Evolutionary conservation across 2,888 invertebrate genomes (phyloP).

Genomic region (Erannis defoliaria): DNA sequence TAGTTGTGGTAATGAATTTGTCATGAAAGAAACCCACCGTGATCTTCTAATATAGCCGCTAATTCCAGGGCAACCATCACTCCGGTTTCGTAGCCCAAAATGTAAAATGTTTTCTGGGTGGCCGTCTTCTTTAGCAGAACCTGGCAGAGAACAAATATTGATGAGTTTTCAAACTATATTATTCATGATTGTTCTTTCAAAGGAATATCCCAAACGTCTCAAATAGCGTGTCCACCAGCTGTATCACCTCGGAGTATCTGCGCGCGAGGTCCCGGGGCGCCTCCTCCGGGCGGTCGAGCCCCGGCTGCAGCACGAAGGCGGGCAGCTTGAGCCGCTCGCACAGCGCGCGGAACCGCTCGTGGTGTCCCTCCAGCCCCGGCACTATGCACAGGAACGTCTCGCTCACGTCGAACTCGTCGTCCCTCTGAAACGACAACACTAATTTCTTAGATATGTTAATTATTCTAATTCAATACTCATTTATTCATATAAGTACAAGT

Average conservation of each 20-base stretch:
- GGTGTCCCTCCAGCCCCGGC: constrained; percentile 64
- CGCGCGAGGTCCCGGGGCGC: constrained; percentile 53
- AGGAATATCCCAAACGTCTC: too few relatives aligned
- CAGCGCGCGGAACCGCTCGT: constrained; percentile 53
- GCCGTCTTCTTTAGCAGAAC: constrained; percentile 26
- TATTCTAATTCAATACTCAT: not conserved
- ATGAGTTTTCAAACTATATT: too few relatives aligned
- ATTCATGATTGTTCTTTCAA: too few relatives aligned
- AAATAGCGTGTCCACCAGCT: too few relatives aligned
- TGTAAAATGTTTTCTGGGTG: constrained; percentile 54
- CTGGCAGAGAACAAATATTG: not conserved
- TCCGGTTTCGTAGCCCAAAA: constrained; percentile 68
- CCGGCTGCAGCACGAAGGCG: constrained; percentile 61
- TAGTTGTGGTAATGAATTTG: too few relatives aligned
- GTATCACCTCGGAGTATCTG: constrained; percentile 49
- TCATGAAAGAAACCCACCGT: not conserved
- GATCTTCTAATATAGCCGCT: constrained; percentile 62
- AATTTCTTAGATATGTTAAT: not conserved
- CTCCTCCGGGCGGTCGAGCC: constrained; percentile 53
- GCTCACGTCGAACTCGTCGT: constrained; percentile 3
- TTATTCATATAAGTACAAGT: too few relatives aligned
- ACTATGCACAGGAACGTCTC: constrained; percentile 58
- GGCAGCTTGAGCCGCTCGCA: constrained; percentile 62
- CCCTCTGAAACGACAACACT: constrained; percentile 4
- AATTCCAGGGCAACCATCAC: constrained; percentile 61